Evolutionary conservation across 2,797 vertebrate genomes (phyloP), one percentile per base, ranked within the genome.

Genomic region (Lepus townsendii): DNA sequence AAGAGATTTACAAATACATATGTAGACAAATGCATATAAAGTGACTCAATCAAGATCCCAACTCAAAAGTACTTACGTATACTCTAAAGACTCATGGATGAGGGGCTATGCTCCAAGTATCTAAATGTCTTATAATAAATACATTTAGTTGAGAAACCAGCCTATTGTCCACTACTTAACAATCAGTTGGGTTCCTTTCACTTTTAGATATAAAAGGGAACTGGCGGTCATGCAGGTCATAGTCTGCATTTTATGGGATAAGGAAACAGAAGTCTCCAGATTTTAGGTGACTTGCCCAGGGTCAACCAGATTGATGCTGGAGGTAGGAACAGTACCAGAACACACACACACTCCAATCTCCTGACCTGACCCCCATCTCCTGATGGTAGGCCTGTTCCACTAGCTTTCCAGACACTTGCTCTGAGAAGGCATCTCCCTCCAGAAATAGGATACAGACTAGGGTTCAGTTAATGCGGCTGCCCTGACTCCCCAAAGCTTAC

Each of bases 401-500:
- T 69, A 95, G 38, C 72, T 50, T n/a, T 5, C 32, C 69, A 76
- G 91, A 84, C 73, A 42, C 63, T 66, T 42, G 16, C 54, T 35
- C 32, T 88, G 47, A 92, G 32, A 84, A 30, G 52, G 16, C 32
- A 47, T 35, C 30, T 78, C 63, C 63, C 35, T 2, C 26, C 12
- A 62, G 71, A 88, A 91, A 90, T 62, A 78, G 30, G 5, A 30
- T 42, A 32, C 2, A 38, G 30, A 60, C 30, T 79, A 62, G 16
- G 12, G 73, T 27, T 72, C 63, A 83, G 19, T 14, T 32, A 24
- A 76, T 77, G n/a, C 30, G n/a, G n/a, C 5, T 72, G 4, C 69
- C 32, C 73, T 69, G 38, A 38, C 38, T 24, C 19, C 54, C 54
- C 17, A 63, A 20, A 68, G 52, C 97, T 97, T 95, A 97, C 97